phyloP scores from a whole-genome alignment of 2,888 invertebrate species.

The Mellilla xanthometata region DNA sequence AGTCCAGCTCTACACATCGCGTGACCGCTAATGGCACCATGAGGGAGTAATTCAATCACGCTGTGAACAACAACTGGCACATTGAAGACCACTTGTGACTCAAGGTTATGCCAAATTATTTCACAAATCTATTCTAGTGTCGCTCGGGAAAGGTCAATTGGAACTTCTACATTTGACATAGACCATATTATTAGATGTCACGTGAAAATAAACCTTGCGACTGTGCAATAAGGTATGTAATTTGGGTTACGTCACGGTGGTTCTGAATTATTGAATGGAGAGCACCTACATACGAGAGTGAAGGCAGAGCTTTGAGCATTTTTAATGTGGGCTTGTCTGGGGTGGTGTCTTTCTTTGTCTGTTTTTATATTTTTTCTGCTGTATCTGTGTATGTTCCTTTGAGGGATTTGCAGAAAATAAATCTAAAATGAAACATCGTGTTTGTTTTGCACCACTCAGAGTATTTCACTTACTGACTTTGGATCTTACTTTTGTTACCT shows the following conservation, averaged over 20 bases:
- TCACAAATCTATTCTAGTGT: slow-evolving; percentile 14
- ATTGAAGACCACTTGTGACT: neutral
- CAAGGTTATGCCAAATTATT: slow-evolving; percentile 18
- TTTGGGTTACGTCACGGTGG: slow-evolving; percentile 9
- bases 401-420: too few species aligned
- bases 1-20: neutral
- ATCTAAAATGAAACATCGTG: too few species aligned
- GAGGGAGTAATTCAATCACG: neutral
- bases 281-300: slow-evolving; percentile 3
- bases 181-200: neutral
- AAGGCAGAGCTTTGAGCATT: slow-evolving; percentile 3
- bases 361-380: neutral
- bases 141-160: slow-evolving; percentile 13
- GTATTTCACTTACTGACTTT: too few species aligned
- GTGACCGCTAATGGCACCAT: neutral
- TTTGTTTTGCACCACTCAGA: too few species aligned
- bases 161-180: neutral
- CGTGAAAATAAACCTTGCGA: slow-evolving; percentile 1
- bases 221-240: too few species aligned
- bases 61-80: slow-evolving; percentile 4
- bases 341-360: neutral
- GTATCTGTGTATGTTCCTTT: neutral
- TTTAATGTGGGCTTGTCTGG: slow-evolving; percentile 4
- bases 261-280: slow-evolving; percentile 21
- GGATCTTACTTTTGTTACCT: too few species aligned